These are phyloP conservation scores for Perognathus longimembris DNA, from an alignment of 2,113 vertebrate genomes.

Conservation along the genomic window DNA sequence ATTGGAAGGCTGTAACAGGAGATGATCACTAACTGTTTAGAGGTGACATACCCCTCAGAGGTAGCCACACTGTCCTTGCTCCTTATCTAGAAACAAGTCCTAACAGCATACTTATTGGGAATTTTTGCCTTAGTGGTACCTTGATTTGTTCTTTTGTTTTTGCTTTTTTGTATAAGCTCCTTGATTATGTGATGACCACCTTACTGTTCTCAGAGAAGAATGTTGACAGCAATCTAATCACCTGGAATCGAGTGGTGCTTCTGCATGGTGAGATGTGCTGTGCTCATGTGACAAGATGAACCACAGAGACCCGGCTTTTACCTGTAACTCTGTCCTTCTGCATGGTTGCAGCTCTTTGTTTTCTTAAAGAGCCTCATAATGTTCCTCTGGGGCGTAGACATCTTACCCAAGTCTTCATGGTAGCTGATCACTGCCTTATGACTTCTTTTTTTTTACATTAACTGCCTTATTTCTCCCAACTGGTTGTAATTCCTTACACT, in stretches of 20 bases:
- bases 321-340: background rate
- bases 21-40: accelerated
- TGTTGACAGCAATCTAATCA: constrained; percentile 95
- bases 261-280: constrained; percentile 91
- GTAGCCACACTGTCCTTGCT: background rate
- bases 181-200: constrained; percentile 95
- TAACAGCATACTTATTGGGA: accelerated
- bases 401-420: background rate
- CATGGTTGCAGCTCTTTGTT: background rate
- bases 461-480: background rate
- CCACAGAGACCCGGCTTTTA: accelerated
- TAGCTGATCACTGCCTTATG: background rate
- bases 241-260: constrained; percentile 98
- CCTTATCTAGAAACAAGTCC: background rate
- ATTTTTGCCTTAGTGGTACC: background rate
- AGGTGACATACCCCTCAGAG: no score
- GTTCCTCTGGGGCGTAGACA: background rate
- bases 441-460: background rate
- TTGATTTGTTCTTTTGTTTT: background rate
- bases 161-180: constrained; percentile 87
- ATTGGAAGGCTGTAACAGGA: background rate
- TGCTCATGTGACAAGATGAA: accelerated
- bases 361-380: background rate
- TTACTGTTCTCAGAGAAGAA: constrained; percentile 97
- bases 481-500: background rate